phyloP scores from a whole-genome alignment of 2,113 vertebrate genomes.

The Poecile atricapillus region DNA sequence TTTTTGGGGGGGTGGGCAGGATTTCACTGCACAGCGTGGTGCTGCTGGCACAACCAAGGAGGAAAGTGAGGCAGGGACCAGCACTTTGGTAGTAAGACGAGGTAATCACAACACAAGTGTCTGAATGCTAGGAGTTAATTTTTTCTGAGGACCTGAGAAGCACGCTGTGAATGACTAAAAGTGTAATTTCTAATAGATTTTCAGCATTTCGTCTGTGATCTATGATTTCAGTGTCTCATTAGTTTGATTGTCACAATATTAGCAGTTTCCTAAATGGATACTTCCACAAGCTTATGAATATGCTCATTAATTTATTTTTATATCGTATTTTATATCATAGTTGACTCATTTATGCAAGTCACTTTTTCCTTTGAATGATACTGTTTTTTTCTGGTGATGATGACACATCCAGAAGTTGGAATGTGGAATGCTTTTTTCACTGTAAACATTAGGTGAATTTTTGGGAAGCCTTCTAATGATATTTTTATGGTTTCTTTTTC shows the following conservation, averaged over 20 bases:
- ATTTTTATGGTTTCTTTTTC: background rate
- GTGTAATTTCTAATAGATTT: conserved; percentile 23
- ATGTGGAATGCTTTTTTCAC: background rate
- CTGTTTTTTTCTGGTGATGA: background rate
- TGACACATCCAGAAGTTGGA: conserved; percentile 25
- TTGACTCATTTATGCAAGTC: conserved; percentile 52
- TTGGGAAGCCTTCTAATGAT: conserved; percentile 1
- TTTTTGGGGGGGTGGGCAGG: no score
- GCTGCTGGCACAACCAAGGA: background rate
- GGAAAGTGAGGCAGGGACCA: background rate
- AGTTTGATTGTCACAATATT: conserved; percentile 65
- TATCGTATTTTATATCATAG: conserved; percentile 26
- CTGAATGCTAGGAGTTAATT: background rate
- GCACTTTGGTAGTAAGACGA: background rate
- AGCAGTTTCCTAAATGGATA: conserved; percentile 52
- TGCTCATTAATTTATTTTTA: conserved; percentile 58
- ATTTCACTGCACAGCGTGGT: background rate
- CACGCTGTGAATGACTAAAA: background rate
- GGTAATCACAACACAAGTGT: background rate
- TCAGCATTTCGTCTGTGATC: conserved; percentile 30
- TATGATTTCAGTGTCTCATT: conserved; percentile 44
- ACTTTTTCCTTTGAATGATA: conserved; percentile 3
- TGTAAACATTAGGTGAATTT: background rate
- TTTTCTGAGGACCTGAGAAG: background rate
- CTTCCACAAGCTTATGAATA: conserved; percentile 56